phyloP scores from a whole-genome alignment of 2,113 vertebrate genomes.

The Sclerurus mexicanus region DNA sequence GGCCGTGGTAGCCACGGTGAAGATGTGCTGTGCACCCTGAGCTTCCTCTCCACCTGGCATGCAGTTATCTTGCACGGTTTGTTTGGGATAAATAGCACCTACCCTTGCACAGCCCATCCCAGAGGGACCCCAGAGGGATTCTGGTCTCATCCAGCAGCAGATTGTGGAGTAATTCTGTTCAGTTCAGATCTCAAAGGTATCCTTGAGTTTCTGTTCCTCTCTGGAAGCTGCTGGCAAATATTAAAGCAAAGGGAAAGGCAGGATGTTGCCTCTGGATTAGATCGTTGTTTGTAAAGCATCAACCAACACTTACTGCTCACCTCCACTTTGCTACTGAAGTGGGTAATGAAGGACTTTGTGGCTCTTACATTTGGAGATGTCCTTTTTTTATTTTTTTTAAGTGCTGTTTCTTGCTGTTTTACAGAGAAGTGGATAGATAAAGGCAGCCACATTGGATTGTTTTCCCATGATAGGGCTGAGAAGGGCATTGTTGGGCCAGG shows the following conservation, averaged over 20 bases:
- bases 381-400: too few species aligned
- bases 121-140: neutral
- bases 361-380: neutral
- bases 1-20: neutral
- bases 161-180: neutral
- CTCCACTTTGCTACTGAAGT: neutral
- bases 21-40: neutral
- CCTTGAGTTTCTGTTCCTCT: neutral
- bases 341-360: neutral
- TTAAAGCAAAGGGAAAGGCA: neutral
- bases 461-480: neutral
- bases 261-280: neutral
- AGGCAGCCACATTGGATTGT: accelerated
- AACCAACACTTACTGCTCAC: neutral
- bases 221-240: neutral
- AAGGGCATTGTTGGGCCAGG: neutral
- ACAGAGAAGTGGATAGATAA: accelerated
- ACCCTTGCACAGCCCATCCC: neutral
- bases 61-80: neutral
- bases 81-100: neutral
- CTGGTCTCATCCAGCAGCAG: neutral
- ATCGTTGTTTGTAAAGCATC: neutral
- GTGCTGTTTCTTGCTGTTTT: neutral
- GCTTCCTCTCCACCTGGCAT: neutral
- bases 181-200: neutral